Conservation (phyloP, 2,113 vertebrate species). For the Speoplatyrhinus poulsoni region DNA sequence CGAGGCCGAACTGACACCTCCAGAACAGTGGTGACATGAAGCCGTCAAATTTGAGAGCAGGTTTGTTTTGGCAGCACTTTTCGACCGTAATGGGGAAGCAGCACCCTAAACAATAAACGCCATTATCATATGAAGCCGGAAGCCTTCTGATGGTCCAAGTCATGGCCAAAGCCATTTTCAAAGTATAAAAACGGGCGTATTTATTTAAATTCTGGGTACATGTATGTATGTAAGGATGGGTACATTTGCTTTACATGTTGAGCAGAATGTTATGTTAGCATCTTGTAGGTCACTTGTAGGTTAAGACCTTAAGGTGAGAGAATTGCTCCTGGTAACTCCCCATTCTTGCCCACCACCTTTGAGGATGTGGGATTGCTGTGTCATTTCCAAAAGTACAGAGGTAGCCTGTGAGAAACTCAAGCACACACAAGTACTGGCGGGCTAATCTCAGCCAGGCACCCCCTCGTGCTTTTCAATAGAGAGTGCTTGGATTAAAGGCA, state of each 20-base stretch:
- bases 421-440: conserved; percentile 72
- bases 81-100: too few species aligned
- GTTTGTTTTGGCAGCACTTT: too few species aligned
- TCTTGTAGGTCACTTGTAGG: conserved; percentile 37
- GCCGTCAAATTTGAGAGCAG: not conserved
- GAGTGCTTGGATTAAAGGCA: conserved; percentile 82
- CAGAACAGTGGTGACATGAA: too few species aligned
- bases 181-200: conserved; percentile 23
- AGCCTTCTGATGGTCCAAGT: not conserved
- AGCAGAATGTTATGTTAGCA: conserved; percentile 46
- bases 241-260: conserved; percentile 14
- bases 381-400: conserved; percentile 68
- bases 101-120: too few species aligned
- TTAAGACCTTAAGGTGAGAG: conserved; percentile 42
- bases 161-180: not conserved
- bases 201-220: conserved; percentile 7
- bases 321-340: conserved; percentile 60
- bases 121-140: not conserved
- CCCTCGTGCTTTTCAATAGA: conserved; percentile 76
- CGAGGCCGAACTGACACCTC: too few species aligned
- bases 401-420: conserved; percentile 73
- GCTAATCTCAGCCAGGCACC: conserved; percentile 79
- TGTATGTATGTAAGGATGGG: not conserved
- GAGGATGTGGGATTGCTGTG: conserved; percentile 71
- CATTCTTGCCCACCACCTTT: conserved; percentile 67